Conservation (phyloP, 2,888 invertebrate genomes). For the Dendrolimus houi region DNA sequence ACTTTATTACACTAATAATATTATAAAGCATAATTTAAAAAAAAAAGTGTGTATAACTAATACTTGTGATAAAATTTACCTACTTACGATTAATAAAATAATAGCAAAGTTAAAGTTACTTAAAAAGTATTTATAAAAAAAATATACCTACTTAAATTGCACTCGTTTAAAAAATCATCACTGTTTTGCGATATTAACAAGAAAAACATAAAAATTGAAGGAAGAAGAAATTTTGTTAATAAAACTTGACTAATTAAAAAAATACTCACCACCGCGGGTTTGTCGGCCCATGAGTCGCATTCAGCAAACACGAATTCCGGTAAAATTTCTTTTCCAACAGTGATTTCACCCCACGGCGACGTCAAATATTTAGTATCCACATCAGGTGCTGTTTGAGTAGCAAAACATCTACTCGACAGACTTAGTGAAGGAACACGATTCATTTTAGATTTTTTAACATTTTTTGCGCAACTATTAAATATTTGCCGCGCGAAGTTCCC, state of each 20-base stretch:
- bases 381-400: constrained; percentile 47
- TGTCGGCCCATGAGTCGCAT: constrained; percentile 72
- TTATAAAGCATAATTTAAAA: too few species aligned
- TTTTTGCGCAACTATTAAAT: constrained; percentile 34
- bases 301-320: constrained; percentile 78
- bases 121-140: too few species aligned
- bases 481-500: constrained; percentile 57
- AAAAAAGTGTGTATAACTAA: too few species aligned
- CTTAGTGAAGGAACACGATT: constrained; percentile 18
- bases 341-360: constrained; percentile 68
- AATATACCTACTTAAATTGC: too few species aligned
- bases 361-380: constrained; percentile 43
- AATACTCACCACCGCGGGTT: constrained; percentile 79
- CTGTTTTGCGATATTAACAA: too few species aligned
- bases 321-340: constrained; percentile 73
- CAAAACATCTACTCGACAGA: constrained; percentile 35
- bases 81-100: too few species aligned
- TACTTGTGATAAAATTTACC: too few species aligned
- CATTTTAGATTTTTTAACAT: constrained; percentile 31
- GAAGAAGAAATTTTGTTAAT: too few species aligned
- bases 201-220: too few species aligned
- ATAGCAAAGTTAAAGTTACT: too few species aligned
- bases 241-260: background rate
- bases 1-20: too few species aligned
- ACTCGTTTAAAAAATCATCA: too few species aligned